Evolutionary conservation across 2,113 vertebrate genomes (phyloP).

Genomic region (Sylvia atricapilla): DNA sequence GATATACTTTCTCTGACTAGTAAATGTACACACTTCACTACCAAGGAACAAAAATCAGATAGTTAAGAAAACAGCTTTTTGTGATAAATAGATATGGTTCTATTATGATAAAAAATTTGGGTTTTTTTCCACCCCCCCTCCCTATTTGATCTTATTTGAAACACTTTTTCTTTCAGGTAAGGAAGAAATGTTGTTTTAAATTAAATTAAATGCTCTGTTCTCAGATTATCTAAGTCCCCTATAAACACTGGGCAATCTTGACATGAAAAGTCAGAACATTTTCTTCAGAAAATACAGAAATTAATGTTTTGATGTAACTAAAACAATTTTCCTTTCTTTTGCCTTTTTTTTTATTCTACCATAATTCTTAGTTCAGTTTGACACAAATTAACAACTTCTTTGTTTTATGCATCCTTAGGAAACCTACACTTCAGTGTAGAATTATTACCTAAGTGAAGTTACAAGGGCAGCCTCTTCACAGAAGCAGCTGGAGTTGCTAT

Average conservation of each 20-base stretch:
- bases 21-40: background rate
- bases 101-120: background rate
- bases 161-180: background rate
- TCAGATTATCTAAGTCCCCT: background rate
- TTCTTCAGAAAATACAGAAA: background rate
- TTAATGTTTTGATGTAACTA: background rate
- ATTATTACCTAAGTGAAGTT: background rate
- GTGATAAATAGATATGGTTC: background rate
- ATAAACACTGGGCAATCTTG: background rate
- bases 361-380: background rate
- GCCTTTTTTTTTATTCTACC: background rate
- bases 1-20: background rate
- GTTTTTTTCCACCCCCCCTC: rapidly evolving
- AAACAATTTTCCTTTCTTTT: background rate
- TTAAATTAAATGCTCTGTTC: background rate
- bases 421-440: background rate
- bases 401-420: background rate
- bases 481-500: background rate
- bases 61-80: background rate
- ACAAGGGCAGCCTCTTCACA: background rate
- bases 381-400: background rate
- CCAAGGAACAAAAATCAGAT: background rate
- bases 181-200: background rate
- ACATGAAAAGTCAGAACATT: background rate
- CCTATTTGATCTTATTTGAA: background rate